Evolutionary conservation across 2,797 vertebrate species (phyloP), one percentile per base, ranked within the genome.

Genomic region (Rhynchonycteris naso): DNA sequence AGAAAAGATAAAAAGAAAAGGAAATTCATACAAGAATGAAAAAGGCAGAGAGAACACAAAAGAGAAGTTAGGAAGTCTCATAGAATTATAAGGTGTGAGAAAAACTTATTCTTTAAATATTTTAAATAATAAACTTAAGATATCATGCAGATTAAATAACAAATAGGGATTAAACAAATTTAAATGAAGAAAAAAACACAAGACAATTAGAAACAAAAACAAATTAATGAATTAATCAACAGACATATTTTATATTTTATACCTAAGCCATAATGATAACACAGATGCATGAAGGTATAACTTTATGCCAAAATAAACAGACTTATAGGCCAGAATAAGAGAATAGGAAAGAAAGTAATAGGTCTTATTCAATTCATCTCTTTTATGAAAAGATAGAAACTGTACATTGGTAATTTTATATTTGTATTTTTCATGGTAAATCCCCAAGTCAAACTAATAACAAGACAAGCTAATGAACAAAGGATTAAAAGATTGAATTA

Each of bases 401-500:
- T 38, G 0, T 2, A 86, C 18, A 82, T 0, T 56, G 15, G 13
- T 15, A 78, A 84, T 86, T 79, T 78, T 91, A 83, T 56, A 75
- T 78, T 93, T 86, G 30, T 30, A 58, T 33, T 65, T 94, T 94
- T 82, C 43, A 78, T 1, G 8, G 21, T 80, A 94, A 84, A 81
- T 63, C 14, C 8, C 35, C 59, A 26, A 66, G 15, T 10, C 43
- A 58, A 52, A 84, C 86, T 1, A 81, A 68, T 8, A 75, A 66
- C n/a, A 89, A 94, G 16, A 78, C 22, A 93, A 94, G 4, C 33
- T 18, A 95, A 90, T 89, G 28, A 88, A 15, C n/a, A 96, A 4
- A 72, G 33, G 71, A 93, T 93, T 95, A 95, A 89, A 93, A 91
- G 28, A 90, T 58, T 83, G 8, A 3, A 94, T 79, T 72, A 91